phyloP scores from a whole-genome alignment of 2,113 vertebrate species.

The Callipepla squamata region DNA sequence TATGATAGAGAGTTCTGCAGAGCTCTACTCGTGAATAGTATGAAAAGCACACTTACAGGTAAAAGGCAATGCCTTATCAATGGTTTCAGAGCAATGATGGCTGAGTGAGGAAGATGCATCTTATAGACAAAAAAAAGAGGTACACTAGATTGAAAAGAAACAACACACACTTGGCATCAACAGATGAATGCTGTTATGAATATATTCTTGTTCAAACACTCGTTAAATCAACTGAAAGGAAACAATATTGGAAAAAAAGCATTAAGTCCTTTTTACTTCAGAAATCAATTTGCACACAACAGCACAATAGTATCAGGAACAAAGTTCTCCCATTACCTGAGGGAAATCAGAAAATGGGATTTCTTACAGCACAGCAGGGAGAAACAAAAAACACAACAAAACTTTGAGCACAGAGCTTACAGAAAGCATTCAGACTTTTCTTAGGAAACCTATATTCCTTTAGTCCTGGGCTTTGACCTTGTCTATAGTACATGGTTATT shows the following conservation, averaged over 20 bases:
- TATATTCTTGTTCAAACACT: not conserved
- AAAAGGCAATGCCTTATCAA: not conserved
- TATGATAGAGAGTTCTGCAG: not conserved
- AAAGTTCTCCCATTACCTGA: not conserved
- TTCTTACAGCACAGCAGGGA: not conserved
- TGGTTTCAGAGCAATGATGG: not conserved
- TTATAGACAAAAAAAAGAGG: not conserved
- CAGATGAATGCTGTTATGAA: not conserved
- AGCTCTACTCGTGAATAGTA: not conserved
- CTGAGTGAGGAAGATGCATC: not conserved
- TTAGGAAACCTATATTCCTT: not conserved
- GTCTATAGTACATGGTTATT: not conserved
- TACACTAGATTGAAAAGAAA: not conserved
- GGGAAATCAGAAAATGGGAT: not conserved
- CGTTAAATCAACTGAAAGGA: not conserved
- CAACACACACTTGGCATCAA: not conserved
- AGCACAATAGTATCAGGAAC: not conserved
- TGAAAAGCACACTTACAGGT: not conserved
- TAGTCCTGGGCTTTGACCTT: not conserved
- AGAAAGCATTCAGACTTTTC: not conserved
- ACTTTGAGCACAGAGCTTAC: not conserved
- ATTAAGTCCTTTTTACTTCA: not conserved
- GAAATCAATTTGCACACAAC: not conserved
- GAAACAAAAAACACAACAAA: not conserved
- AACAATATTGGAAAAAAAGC: not conserved